Evolutionary conservation across 2,797 vertebrate genomes (phyloP).

Genomic region (Characodon lateralis): DNA sequence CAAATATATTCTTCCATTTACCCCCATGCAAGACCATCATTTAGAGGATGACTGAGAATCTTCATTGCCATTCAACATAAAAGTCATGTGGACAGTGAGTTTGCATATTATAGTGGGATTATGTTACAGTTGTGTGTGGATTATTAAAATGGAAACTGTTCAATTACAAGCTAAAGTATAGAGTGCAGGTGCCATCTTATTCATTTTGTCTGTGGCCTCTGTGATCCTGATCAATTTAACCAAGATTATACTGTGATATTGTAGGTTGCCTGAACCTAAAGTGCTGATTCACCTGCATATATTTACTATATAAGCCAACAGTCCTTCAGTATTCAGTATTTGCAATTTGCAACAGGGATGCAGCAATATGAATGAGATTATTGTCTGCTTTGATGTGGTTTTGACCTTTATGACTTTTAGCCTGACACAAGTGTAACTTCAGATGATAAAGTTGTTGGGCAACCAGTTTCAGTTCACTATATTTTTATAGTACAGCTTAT

Average conservation of each 20-base stretch:
- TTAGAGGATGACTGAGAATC: not conserved
- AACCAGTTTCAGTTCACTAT: conserved; percentile 10
- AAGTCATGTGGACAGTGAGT: not conserved
- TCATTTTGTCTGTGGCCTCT: not conserved
- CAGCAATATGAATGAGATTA: conserved; percentile 20
- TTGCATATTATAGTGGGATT: not conserved
- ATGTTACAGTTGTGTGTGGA: not conserved
- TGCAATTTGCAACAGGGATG: conserved; percentile 26
- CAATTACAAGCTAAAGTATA: not conserved
- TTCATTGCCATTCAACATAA: not conserved
- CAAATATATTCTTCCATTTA: not conserved
- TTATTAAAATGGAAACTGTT: not conserved
- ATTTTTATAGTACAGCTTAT: not conserved
- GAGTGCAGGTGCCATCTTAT: no score
- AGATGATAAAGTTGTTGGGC: conserved; percentile 2
- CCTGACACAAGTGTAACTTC: not conserved
- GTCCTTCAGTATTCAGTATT: conserved; percentile 12
- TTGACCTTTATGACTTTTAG: conserved; percentile 24
- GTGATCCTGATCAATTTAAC: conserved; percentile 11
- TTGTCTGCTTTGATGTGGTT: conserved; percentile 22
- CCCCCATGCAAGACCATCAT: not conserved
- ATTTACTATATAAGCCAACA: not conserved
- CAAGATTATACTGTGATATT: conserved; percentile 6
- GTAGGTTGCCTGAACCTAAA: conserved; percentile 14
- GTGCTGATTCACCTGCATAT: conserved; percentile 23